Base-by-base conservation (phyloP, 1,140 invertebrate species). In the Aphelinus atriplicis region DNA sequence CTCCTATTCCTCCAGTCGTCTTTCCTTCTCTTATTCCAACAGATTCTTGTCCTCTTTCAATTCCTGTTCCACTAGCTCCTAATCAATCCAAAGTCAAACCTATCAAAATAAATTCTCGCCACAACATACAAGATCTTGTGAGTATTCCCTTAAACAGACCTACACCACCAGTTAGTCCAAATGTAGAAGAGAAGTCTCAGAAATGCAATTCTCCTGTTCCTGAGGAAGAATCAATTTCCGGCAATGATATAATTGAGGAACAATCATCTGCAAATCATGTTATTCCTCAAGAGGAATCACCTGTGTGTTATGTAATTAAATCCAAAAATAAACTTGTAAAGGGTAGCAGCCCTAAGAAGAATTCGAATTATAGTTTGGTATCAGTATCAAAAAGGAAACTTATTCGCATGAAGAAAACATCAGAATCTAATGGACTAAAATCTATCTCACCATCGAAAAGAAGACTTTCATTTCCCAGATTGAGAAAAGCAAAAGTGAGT, bases 341-440 rank as follows among this genome's bases (percentile, higher is more conserved):
- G 70, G 68, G 62, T 55, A 63, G 46, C 51, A 72, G 46, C 71
- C 45, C 51, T 67, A 81, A 58, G 46, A 81, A 71, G 76, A 64
- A 42, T 65, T 66, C 66, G 26, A 81, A 80, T 67, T 79, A 80
- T 47, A 80, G 55, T 64, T 77, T 84, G 61, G 53, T 85, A 55
- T 63, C 77, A 55, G 69, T 84, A 55, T 84, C 83, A 7, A 73
- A 61, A 66, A 78, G 80, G 61, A 85, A 85, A 74, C 78, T 85
- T 48, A 63, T 85, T n/a, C 80, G 83, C 67, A 68, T 82, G 68
- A 78, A 50, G 73, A 75, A 50, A 71, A 66, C 42, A 58, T 64
- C 57, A 76, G 77, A 53, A 56, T 43, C 53, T n/a, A 58, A 3
- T 58, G 3, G 26, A 58, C 10, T 46, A 66, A 81, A 73, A 67